Base-by-base conservation (phyloP, 2,113 vertebrate genomes). In the Centropus bengalensis region DNA sequence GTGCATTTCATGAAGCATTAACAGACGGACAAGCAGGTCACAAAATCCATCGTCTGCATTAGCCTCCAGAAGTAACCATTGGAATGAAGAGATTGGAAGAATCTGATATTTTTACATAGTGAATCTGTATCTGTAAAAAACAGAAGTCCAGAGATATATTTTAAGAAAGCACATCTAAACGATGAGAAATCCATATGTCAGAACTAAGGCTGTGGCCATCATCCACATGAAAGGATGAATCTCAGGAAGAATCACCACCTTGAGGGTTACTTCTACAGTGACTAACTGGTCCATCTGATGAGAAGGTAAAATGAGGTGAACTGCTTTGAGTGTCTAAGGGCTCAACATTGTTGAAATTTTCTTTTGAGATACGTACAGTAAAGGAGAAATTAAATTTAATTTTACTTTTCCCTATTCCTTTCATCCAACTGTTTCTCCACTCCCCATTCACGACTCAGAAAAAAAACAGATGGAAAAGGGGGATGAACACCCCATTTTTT, bases 1-100 rank as follows among this genome's bases (percentile, higher is more conserved):
- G 21, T 32, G 45, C 82, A 91, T 95, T 97, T 96, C 73, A 96
- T 89, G 75, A 94, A 88, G 64, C 75, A 55, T 47, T 74, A 94
- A 64, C 23, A 84, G 58, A 67, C 26, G 54, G 51, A 76, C 28
- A 88, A 93, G 63, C 51, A 83, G 64, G 62, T 68, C 59, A 89
- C 85, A 90, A 52, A 64, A 74, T n/a, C 42, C 44, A 55, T 76
- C 71, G 51, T 36, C 58, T 69, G 55, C 38, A 49, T 89, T 66
- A 79, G 55, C 54, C n/a, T 82, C 66, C 78, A 58, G 71, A 70
- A 82, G 51, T 5, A 82, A 45, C 70, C 6, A 5, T 3, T 38
- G 45, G 62, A 76, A 73, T 47, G 8, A 75, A 10, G 24, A 75
- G 47, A 76, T 59, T 89, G 52, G 42, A 79, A 79, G 69, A 74